phyloP scores from a whole-genome alignment of 2,113 vertebrate genomes.

The Patagioenas fasciata region DNA sequence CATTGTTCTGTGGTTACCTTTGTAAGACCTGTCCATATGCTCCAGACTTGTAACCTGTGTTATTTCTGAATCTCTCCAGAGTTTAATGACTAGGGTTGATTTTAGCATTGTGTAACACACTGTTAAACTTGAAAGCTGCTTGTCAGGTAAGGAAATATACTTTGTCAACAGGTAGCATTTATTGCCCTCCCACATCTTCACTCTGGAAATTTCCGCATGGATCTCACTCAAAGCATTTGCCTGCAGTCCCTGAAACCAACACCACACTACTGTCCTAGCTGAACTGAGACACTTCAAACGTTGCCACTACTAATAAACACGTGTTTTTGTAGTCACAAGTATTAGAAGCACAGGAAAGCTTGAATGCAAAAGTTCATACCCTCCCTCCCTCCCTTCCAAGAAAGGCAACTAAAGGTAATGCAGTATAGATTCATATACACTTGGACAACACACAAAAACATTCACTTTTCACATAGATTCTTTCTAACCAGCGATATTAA shows the following conservation, averaged over 20 bases:
- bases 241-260: background rate
- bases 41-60: background rate
- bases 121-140: background rate
- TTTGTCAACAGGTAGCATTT: background rate
- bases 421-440: background rate
- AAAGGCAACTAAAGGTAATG: background rate
- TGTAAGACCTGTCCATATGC: background rate
- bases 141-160: background rate
- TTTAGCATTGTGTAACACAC: background rate
- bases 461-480: background rate
- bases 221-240: background rate
- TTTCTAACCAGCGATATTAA: background rate
- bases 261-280: background rate
- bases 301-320: background rate
- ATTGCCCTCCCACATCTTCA: background rate
- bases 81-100: background rate
- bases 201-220: constrained; percentile 13
- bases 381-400: background rate
- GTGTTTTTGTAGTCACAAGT: background rate
- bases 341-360: background rate
- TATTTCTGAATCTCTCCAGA: background rate
- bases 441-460: background rate
- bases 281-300: background rate
- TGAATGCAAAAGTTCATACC: background rate
- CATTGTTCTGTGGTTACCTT: background rate